Base-by-base conservation (phyloP, 2,797 vertebrate genomes). In the Propithecus deckenii region DNA sequence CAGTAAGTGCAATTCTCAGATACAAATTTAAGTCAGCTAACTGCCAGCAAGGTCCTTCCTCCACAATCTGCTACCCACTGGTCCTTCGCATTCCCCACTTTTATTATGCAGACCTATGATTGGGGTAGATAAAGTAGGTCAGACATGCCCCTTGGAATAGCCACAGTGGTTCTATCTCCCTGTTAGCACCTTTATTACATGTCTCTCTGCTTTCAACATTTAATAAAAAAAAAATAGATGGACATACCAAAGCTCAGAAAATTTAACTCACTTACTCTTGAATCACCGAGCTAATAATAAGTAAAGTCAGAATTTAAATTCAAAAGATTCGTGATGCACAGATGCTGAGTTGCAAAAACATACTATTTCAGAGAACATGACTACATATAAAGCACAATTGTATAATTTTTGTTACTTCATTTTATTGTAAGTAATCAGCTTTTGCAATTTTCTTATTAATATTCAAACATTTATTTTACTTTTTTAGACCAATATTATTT, bases 341-440 rank as follows among this genome's bases (percentile, higher is more conserved):
- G n/a, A 67, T 4, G 1, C 35, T 22, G 79, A 81, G 11, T 52
- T 46, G 10, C 28, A 61, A 88, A 72, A 75, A 46, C 52, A 88
- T 11, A 20, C 2, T 23, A 59, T 22, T 57, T 76, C 28, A 72
- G 20, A 59, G 50, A 52, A 63, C 38, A 20, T 35, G 7, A 38
- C 11, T 41, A 41, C 18, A 20, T 71, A 38, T 57, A 69, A 88
- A 80, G 52, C 1, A 18, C 41, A 78, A 89, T 14, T 11, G 9
- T 55, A 20, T 4, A 22, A 81, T 35, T 48, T 89, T 67, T 72
- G 23, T 90, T 80, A 59, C 25, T 57, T 97, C 15, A 46, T 74
- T 95, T 96, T 86, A 86, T 61, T 83, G 22, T 91, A 55, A 91
- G 55, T 67, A n/a, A 57, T 57, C 57, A 88, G 30, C 1, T 93